phyloP scores from a whole-genome alignment of 2,888 invertebrate genomes.

The Petrophora chlorosata region DNA sequence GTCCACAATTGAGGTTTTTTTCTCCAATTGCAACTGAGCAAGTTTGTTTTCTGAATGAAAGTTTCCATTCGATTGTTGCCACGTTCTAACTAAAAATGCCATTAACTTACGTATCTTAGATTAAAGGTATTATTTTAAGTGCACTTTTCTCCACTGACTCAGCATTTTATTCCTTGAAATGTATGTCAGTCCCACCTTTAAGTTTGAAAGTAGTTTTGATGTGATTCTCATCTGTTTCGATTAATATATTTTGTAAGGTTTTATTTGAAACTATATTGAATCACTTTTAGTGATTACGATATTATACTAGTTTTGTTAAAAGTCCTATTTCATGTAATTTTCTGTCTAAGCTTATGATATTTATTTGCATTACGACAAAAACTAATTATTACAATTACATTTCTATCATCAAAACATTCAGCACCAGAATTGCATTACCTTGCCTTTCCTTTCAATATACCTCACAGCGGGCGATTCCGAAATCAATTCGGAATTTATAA shows the following conservation, averaged over 20 bases:
- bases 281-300: too few relatives aligned
- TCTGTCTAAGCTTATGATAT: too few relatives aligned
- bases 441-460: slow-evolving; percentile 50
- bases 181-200: too few relatives aligned
- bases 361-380: slow-evolving; percentile 1
- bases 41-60: slow-evolving; percentile 18
- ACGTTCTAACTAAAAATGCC: slow-evolving; percentile 12
- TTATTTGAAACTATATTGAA: too few relatives aligned
- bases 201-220: too few relatives aligned
- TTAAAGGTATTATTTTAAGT: slow-evolving; percentile 3
- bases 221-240: too few relatives aligned
- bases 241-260: too few relatives aligned
- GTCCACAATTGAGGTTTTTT: slow-evolving; percentile 56
- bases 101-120: slow-evolving; percentile 10
- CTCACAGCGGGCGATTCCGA: slow-evolving; percentile 55
- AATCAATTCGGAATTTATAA: slow-evolving; percentile 72
- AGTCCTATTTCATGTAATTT: too few relatives aligned
- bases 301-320: too few relatives aligned
- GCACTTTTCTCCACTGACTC: neutral
- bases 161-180: too few relatives aligned
- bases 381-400: slow-evolving; percentile 14
- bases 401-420: slow-evolving; percentile 12
- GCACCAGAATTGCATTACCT: slow-evolving; percentile 22
- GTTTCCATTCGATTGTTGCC: slow-evolving; percentile 15
- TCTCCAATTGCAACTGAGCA: slow-evolving; percentile 26